Evolutionary conservation across 2,888 invertebrate genomes (phyloP), one percentile per base, ranked within the genome.

Genomic region (Teleiodes luculella): DNA sequence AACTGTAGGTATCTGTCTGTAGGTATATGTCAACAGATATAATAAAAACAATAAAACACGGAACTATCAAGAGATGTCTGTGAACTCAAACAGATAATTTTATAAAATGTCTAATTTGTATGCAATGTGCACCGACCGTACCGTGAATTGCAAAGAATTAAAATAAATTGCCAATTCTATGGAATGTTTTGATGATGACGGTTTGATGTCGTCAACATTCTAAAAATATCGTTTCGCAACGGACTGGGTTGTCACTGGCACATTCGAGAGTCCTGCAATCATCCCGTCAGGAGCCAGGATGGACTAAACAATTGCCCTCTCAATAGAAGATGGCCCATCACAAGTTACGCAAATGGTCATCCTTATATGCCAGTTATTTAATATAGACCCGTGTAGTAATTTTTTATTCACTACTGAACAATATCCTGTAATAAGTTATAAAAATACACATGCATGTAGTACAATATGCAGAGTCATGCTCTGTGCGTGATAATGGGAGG

Each of bases 221-320:
- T 84, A 86, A 81, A 86, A 80, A 84, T 86, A 86, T 46, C 57
- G 61, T 70, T 72, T 74, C 72, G 70, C 76, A 76, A 43, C 24
- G n/a, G 41, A 75, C 78, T 66, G 8, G 24, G 6, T 24, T 24
- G 24, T 24, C 24, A 6, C 24, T 24, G 70, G 74, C 69, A 69
- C 70, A 67, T 65, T 73, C 68, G 72, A 72, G 72, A 72, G 70
- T 70, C 71, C 70, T 75, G 76, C 80, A 72, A 76, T 78, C 77
- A 80, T 83, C 80, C 80, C 78, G 80, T 73, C 72, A 79, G 69
- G 70, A 74, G 68, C 65, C 72, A 74, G 76, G 72, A 74, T 71
- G 67, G 63, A 63, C 66, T 62, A 56, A 64, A 63, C 76, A 78
- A 74, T 76, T 75, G 72, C 64, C 58, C 66, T 70, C 68, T 71